phyloP scores from a whole-genome alignment of 1,140 invertebrate genomes.

The Paraescarpia echinospica region DNA sequence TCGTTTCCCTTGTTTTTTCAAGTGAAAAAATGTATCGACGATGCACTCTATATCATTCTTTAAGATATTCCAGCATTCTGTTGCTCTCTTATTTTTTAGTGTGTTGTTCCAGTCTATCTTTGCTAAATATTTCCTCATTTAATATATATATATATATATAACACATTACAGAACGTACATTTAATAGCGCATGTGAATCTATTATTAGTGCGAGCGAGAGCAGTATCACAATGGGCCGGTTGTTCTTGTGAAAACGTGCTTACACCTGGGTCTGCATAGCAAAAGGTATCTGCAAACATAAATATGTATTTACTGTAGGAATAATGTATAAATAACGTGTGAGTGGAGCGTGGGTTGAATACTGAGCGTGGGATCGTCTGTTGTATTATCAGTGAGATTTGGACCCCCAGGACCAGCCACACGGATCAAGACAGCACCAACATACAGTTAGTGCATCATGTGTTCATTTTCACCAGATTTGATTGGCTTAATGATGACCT shows the following conservation, averaged over 20 bases:
- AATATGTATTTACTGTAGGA: background rate
- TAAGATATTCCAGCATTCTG: too few species aligned
- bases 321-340: background rate
- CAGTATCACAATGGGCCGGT: background rate
- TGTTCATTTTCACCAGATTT: background rate
- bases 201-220: background rate
- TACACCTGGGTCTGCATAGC: background rate
- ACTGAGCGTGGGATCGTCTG: background rate
- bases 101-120: too few species aligned
- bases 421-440: background rate
- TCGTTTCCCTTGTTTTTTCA: too few species aligned
- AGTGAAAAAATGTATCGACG: too few species aligned
- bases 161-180: background rate
- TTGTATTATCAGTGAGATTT: background rate
- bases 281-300: background rate
- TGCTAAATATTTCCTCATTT: too few species aligned
- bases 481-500: background rate
- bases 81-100: too few species aligned
- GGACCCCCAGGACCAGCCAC: background rate
- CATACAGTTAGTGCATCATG: background rate
- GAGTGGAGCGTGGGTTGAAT: background rate
- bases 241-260: background rate
- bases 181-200: background rate
- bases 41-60: too few species aligned
- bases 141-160: too few species aligned